These are phyloP conservation scores for Melinaea marsaeus DNA, from an alignment of 2,888 invertebrate species.

Conservation along the genomic window DNA sequence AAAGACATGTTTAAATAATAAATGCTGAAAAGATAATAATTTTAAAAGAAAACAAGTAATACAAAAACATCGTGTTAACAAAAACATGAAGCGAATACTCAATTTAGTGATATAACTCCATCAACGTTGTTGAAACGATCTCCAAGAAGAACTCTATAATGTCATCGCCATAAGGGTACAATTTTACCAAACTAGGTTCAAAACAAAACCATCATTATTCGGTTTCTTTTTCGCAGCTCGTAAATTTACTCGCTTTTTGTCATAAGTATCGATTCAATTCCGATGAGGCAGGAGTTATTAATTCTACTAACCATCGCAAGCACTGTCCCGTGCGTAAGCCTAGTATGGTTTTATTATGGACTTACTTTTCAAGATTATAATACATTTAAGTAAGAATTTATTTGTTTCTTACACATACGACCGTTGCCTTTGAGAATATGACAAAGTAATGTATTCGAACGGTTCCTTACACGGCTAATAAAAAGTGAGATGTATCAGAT, in stretches of 20 bases:
- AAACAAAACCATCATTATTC: conserved; percentile 18
- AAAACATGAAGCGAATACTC: conserved; percentile 1
- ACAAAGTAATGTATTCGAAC: too few relatives aligned
- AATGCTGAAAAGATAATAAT: background rate
- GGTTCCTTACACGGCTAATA: too few relatives aligned
- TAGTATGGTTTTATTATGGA: conserved; percentile 43
- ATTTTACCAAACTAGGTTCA: conserved; percentile 5
- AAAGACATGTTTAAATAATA: background rate
- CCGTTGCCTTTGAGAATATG: too few relatives aligned
- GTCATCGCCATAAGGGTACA: background rate
- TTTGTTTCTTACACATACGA: too few relatives aligned
- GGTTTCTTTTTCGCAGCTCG: conserved; percentile 28
- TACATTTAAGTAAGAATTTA: too few relatives aligned
- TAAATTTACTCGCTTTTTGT: conserved; percentile 37
- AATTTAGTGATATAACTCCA: conserved; percentile 1
- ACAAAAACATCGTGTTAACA: conserved; percentile 2
- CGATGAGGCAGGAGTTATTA: conserved; percentile 53
- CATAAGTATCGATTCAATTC: conserved; percentile 60
- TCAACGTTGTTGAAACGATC: background rate
- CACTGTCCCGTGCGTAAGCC: conserved; percentile 31
- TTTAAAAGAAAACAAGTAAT: background rate
- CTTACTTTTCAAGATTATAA: conserved; percentile 20
- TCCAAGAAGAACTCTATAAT: background rate
- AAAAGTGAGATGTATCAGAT: too few relatives aligned
- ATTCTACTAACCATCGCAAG: conserved; percentile 41